These are phyloP conservation scores for Propithecus deckenii DNA, from an alignment of 2,797 vertebrate genomes.

Conservation along the genomic window DNA sequence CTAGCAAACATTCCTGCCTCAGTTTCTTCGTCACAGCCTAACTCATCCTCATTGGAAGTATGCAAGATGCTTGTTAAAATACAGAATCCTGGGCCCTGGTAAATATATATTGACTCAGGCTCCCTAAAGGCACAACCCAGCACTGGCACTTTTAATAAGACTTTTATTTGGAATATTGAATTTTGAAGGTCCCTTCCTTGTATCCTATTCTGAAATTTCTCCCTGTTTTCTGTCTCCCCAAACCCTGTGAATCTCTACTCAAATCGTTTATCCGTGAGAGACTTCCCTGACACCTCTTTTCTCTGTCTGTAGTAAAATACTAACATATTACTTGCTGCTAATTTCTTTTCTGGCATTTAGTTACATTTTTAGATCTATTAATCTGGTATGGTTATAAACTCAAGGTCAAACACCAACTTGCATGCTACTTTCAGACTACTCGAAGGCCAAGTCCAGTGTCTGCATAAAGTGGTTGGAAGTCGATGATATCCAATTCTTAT, in stretches of 20 bases:
- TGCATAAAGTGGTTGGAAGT: background rate
- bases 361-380: slow-evolving; percentile 7
- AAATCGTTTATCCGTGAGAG: background rate
- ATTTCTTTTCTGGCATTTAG: background rate
- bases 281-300: background rate
- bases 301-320: background rate
- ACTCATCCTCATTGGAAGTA: background rate
- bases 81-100: background rate
- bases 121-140: background rate
- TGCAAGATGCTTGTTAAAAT: background rate
- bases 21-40: background rate
- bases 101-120: background rate
- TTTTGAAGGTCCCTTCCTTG: background rate
- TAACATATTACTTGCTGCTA: background rate
- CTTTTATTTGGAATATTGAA: background rate
- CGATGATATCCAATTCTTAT: background rate
- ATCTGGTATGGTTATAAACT: slow-evolving; percentile 7
- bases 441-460: background rate
- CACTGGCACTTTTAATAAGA: background rate
- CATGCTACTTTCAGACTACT: background rate
- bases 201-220: background rate
- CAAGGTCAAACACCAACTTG: background rate
- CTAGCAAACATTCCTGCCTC: background rate
- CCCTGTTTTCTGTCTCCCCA: background rate
- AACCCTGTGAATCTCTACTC: background rate